A percentile compares a stretch with the other conserved stretches of the same genome.
These are phyloP conservation scores for Ataeniobius toweri DNA, from an alignment of 2,797 vertebrate species.

Conservation along the genomic window DNA sequence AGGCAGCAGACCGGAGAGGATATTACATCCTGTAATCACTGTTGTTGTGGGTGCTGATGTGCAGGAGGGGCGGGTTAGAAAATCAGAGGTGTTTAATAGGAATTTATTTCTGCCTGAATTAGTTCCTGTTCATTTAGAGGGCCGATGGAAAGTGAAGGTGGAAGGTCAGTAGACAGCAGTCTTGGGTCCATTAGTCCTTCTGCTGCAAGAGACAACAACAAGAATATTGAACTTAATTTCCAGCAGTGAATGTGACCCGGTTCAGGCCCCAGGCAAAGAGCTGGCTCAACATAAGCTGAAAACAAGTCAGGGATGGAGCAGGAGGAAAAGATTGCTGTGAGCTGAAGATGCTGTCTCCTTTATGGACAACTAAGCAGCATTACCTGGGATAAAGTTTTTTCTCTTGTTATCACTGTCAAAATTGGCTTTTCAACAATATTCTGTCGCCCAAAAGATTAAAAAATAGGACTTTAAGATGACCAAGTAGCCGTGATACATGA, in stretches of 20 bases:
- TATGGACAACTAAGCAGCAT: conserved; percentile 15
- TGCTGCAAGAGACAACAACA: conserved; percentile 25
- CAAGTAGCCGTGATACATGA: neutral
- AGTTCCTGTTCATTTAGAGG: conserved; percentile 61
- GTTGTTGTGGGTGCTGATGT: conserved; percentile 71
- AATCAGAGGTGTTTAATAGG: conserved; percentile 63
- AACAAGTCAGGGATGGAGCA: conserved; percentile 52
- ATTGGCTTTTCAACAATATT: neutral
- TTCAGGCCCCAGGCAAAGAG: conserved; percentile 53
- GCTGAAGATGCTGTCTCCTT: conserved; percentile 29
- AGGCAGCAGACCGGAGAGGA: conserved; percentile 58
- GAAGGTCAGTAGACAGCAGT: conserved; percentile 19
- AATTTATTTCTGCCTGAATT: conserved; percentile 40
- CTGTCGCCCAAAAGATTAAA: neutral
- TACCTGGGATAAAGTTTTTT: conserved; percentile 2
- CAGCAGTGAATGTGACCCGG: conserved; percentile 40
- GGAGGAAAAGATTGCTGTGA: conserved; percentile 42
- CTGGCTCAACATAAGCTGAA: conserved; percentile 34
- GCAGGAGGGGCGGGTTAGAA: conserved; percentile 42
- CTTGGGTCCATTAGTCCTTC: conserved; percentile 24
- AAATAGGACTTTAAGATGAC: neutral
- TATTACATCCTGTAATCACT: conserved; percentile 79
- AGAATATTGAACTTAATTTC: conserved; percentile 27
- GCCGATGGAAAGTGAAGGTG: conserved; percentile 16
- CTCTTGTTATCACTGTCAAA: neutral